Evolutionary conservation across 1,140 invertebrate genomes (phyloP).

Genomic region (Heliconius hewitsoni): DNA sequence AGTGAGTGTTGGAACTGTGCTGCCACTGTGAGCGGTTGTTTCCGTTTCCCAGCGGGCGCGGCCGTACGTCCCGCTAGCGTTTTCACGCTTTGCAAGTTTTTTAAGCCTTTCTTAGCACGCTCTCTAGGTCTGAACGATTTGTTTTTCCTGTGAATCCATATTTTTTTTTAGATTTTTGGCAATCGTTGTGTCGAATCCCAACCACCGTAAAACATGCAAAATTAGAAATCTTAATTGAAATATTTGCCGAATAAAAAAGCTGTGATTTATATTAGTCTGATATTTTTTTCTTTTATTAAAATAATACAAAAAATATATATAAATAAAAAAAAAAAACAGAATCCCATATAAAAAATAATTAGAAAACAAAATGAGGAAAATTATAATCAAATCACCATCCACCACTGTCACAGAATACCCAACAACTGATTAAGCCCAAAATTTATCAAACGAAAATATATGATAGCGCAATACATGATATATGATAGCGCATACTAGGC

Average conservation of each 20-base stretch:
- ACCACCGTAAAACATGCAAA: constrained; percentile 30
- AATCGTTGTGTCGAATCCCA: neutral
- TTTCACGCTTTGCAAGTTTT: constrained; percentile 95
- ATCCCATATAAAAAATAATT: constrained; percentile 10
- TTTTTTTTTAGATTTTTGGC: constrained; percentile 9
- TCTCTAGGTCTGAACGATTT: constrained; percentile 93
- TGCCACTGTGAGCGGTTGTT: constrained; percentile 95
- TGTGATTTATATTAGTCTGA: constrained; percentile 20
- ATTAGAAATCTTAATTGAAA: neutral
- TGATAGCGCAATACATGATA: no score
- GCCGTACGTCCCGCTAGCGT: constrained; percentile 89
- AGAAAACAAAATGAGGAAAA: constrained; percentile 21
- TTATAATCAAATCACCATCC: constrained; percentile 25
- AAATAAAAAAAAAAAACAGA: constrained; percentile 3
- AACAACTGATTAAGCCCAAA: neutral
- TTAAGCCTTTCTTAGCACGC: constrained; percentile 89
- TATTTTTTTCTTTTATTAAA: neutral
- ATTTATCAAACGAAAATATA: constrained; percentile 11
- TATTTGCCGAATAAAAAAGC: constrained; percentile 22
- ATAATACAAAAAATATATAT: constrained; percentile 5
- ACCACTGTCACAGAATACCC: constrained; percentile 24
- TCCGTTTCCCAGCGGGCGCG: constrained; percentile 85
- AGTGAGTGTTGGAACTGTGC: constrained; percentile 97
- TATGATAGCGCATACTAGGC: no score
- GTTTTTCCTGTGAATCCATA: constrained; percentile 88